Evolutionary conservation across 2,888 invertebrate genomes (phyloP).

Genomic region (Orthonychiurus folsomi): DNA sequence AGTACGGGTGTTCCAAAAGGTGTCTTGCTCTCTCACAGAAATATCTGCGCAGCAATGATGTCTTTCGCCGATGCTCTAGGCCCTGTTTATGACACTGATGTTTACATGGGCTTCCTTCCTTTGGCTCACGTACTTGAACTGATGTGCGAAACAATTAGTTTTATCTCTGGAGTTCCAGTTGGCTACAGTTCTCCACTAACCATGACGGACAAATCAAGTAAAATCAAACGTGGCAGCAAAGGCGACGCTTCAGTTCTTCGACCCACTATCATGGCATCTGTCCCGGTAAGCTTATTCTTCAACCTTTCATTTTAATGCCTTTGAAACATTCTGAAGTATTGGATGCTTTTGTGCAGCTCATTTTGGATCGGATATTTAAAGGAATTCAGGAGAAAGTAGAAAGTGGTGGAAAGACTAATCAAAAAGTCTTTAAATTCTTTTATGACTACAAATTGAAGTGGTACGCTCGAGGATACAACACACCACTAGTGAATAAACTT

Average conservation of each 20-base stretch:
- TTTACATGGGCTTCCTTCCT: slow-evolving; percentile 90
- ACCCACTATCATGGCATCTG: slow-evolving; percentile 92
- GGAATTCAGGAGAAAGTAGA: slow-evolving; percentile 89
- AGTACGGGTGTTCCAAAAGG: slow-evolving; percentile 94
- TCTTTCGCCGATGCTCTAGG: slow-evolving; percentile 69
- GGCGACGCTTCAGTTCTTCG: slow-evolving; percentile 74
- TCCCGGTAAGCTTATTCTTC: slow-evolving; percentile 76
- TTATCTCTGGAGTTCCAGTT: slow-evolving; percentile 78
- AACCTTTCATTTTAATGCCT: not conserved
- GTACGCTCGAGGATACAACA: slow-evolving; percentile 70
- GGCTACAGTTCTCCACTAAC: slow-evolving; percentile 95
- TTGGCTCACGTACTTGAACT: slow-evolving; percentile 95
- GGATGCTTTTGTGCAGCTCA: slow-evolving; percentile 56
- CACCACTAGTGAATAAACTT: slow-evolving; percentile 63
- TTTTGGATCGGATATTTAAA: slow-evolving; percentile 95
- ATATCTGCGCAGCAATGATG: slow-evolving; percentile 69
- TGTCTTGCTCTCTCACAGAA: slow-evolving; percentile 69
- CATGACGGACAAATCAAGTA: slow-evolving; percentile 82
- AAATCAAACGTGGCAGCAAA: slow-evolving; percentile 86
- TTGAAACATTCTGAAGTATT: not conserved
- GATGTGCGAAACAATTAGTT: slow-evolving; percentile 60
- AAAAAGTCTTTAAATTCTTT: slow-evolving; percentile 85
- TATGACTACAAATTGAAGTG: slow-evolving; percentile 86
- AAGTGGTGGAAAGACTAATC: slow-evolving; percentile 66
- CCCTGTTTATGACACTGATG: slow-evolving; percentile 58